Evolutionary conservation across 2,888 invertebrate species (phyloP).

Genomic region (Rhamphomyia laevipes): DNA sequence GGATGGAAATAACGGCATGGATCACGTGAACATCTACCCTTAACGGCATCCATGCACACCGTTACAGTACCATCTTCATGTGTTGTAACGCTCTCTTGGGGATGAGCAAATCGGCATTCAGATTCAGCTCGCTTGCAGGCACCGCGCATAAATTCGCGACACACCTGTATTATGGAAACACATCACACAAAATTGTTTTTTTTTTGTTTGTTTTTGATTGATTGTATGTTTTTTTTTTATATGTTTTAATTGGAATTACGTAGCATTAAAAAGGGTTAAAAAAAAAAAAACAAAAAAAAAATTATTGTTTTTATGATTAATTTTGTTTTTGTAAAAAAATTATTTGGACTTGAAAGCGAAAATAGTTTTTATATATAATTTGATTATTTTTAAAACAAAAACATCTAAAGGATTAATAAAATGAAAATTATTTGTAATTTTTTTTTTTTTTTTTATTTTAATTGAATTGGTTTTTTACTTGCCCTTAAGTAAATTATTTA

Average conservation of each 20-base stretch:
- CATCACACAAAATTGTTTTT: constrained; percentile 23
- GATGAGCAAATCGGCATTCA: constrained; percentile 99
- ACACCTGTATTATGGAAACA: constrained; percentile 53
- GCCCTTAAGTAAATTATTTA: not conserved
- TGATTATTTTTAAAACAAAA: not conserved
- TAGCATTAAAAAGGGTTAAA: not conserved
- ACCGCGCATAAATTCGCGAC: constrained; percentile 98
- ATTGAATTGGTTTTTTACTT: not conserved
- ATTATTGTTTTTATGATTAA: not conserved
- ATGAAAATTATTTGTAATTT: too few relatives aligned
- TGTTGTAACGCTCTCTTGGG: constrained; percentile 90
- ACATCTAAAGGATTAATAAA: not conserved
- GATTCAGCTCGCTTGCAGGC: constrained; percentile 95
- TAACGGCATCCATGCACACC: constrained; percentile 99
- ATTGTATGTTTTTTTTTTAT: constrained; percentile 7
- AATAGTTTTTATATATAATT: not conserved
- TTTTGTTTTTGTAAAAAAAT: not conserved
- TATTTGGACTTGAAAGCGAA: not conserved
- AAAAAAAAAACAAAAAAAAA: not conserved
- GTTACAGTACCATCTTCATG: constrained; percentile 98
- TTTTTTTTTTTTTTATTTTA: not conserved
- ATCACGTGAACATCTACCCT: constrained; percentile 97
- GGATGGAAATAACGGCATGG: constrained; percentile 99
- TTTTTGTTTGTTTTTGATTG: constrained; percentile 13
- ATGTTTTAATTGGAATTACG: too few relatives aligned